A percentile compares a stretch with the other conserved stretches of the same genome.
Evolutionary conservation across 2,888 invertebrate genomes (phyloP).

Genomic region (Calameuta idolon): DNA sequence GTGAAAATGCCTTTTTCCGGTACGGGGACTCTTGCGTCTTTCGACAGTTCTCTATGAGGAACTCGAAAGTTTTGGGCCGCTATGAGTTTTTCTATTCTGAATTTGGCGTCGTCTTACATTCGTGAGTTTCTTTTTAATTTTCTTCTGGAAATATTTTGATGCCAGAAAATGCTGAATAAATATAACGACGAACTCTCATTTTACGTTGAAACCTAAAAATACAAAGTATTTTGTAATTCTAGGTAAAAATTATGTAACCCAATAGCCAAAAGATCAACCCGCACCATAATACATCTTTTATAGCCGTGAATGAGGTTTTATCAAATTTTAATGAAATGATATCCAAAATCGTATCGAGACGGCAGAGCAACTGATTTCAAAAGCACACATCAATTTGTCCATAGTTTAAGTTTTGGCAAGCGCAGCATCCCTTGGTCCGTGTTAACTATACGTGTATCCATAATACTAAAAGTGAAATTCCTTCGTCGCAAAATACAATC

Average conservation of each 20-base stretch:
- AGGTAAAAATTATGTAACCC: not conserved
- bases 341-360: conserved; percentile 36
- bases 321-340: conserved; percentile 44
- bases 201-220: not conserved
- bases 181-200: not conserved
- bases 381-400: conserved; percentile 19
- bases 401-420: too few species aligned
- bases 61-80: not conserved
- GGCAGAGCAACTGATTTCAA: conserved; percentile 30
- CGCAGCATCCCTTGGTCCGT: too few species aligned
- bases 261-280: not conserved
- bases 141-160: not conserved
- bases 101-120: not conserved
- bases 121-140: not conserved
- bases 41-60: not conserved
- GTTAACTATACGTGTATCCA: not conserved
- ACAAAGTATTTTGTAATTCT: not conserved
- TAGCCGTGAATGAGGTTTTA: not conserved
- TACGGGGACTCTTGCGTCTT: not conserved
- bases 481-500: not conserved
- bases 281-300: not conserved
- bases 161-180: not conserved
- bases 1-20: not conserved
- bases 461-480: not conserved
- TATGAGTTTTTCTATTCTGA: not conserved